Evolutionary conservation across 2,113 vertebrate species (phyloP), one percentile per base, ranked within the genome.

Genomic region (Dicrurus megarhynchus): DNA sequence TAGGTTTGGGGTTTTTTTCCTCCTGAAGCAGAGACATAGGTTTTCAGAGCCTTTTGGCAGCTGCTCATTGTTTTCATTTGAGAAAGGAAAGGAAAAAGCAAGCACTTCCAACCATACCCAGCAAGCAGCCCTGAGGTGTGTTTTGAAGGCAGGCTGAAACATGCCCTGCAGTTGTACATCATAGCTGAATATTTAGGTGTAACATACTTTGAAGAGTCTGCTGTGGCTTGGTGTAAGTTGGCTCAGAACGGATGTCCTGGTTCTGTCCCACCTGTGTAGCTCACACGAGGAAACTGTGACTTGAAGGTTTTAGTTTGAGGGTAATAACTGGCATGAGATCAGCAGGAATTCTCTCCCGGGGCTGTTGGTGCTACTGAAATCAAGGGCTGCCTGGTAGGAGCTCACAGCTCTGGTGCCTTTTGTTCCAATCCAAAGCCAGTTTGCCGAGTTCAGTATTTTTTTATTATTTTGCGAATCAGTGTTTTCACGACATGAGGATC

Each of bases 71-170:
- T 53, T 87, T 80, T 73, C 5, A 16, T 77, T 35, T 77, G 64
- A 69, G 59, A 30, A 49, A 64, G 44, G 18, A 69, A 79, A 83
- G 32, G 26, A 23, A 68, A 32, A 87, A 59, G 10, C n/a, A 52
- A 67, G 32, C 0, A 0, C 21, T 74, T 93, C 47, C 42, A 53
- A 30, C 11, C 3, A 0, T 18, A 52, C 23, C 33, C 1, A 4
- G 15, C 4, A 3, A 56, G 74, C 37, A 69, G 60, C 35, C 26
- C 37, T 16, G 17, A 1, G 3, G 63, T 56, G 19, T 59, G 50
- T 65, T 87, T 56, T 24, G 65, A 27, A 57, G 75, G 42, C 65
- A 69, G 70, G 79, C 37, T 52, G 69, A 28, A 53, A 53, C 78
- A 5, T 4, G 60, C 7, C 35, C 65, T 0, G 0, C 13, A 8